Evolutionary conservation across 1,140 invertebrate genomes (phyloP), one percentile per base, ranked within the genome.

Genomic region (Dysdera silvatica): DNA sequence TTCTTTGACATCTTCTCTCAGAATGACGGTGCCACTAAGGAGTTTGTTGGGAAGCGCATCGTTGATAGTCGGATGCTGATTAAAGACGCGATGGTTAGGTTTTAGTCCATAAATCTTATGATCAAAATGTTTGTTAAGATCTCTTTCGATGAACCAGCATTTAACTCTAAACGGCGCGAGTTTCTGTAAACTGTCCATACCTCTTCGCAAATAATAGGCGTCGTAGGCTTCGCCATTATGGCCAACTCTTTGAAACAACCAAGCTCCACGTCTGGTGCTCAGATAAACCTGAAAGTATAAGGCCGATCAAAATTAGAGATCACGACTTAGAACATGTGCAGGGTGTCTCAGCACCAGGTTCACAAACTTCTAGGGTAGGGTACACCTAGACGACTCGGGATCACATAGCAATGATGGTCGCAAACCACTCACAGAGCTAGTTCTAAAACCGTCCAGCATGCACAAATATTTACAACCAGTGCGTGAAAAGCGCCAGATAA

Each of bases 1-100:
- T 18, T 33, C 49, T 16, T 72, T 67, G 10, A 76, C 70, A 58
- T 76, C 73, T 33, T 73, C 71, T 70, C 77, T 73, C 35, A 77
- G 68, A 8, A 71, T 73, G 24, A 81, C 72, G 5, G 71, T 49
- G 10, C 58, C 65, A 20, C 33, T 75, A 57, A 77, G 72, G 14
- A 82, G 71, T 18, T 78, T 72, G 56, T 78, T 76, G 1, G 79
- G 77, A 2, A 82, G 66, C 18, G 78, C 77, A 63, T 82, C 80
- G 65, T 81, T 81, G 12, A 82, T 78, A n/a, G 78, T 80, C 4
- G 79, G 78, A 67, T 81, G 79, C 29, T 80, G 78, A 20, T 70
- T 68, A 24, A 73, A 71, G n/a, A 76, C 53, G 8, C 72, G 33
- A 58, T 81, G 78, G 16, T 72, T 66, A 26, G 80, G 79, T 57